Evolutionary conservation across 2,113 vertebrate species (phyloP), one percentile per base, ranked within the genome.

Genomic region (Saimiri boliviensis): DNA sequence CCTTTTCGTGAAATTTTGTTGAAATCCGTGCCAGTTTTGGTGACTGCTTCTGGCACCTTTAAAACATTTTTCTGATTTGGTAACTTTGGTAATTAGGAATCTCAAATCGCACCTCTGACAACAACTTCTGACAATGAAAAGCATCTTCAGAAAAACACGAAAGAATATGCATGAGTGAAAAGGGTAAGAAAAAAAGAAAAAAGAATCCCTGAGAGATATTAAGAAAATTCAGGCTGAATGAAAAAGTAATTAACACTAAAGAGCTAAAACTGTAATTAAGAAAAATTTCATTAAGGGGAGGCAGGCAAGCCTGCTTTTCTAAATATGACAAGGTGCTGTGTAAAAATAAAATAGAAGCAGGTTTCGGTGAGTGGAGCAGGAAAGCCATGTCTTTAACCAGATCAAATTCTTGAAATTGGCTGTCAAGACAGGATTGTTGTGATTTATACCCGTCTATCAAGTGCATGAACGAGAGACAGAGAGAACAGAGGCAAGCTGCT

Each of bases 351-450:
- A 98, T 68, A 97, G 98, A 97, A 98, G 98, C 97, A 94, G 85
- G 97, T 98, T 99, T 98, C 97, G 79, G 98, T 74, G 98, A 98
- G 98, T 40, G 83, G 97, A 98, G 98, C 97, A 96, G 98, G 98
- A 99, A 98, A 99, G 99, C 99, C 98, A 97, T 98, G 99, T 99
- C 99, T 99, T 99, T 99, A 99, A 99, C 99, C 99, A 99, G 99
- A 99, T 99, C 99, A 99, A 99, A 99, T 99, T 99, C 99, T 99
- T 95, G 98, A 99, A 99, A 99, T 99, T 99, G 99, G 99, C 99
- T 99, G 99, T 99, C 99, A 99, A 99, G 99, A 99, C 98, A 95
- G 99, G 99, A 99, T 99, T 99, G 99, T 99, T 98, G 99, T 99
- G 99, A 99, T 99, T 99, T 99, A 99, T 99, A 99, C 99, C 99